Evolutionary conservation across 2,888 invertebrate genomes (phyloP), one percentile per base, ranked within the genome.

Genomic region (Chloromyia formosa): DNA sequence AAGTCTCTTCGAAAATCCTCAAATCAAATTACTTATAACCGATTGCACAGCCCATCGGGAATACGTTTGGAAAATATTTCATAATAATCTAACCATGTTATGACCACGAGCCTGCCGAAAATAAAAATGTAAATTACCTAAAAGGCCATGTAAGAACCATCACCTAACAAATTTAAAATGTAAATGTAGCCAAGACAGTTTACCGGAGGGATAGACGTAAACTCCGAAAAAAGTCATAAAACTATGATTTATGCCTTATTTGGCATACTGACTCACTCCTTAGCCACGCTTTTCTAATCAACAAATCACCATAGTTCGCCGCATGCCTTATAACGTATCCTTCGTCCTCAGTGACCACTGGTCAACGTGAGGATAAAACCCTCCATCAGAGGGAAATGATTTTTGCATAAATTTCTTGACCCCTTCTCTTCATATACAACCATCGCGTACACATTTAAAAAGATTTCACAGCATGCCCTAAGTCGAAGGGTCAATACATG

Each of bases 161-260:
- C 71, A 23, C 42, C 71, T 20, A 66, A 66, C 66, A 66, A 66
- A 66, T 66, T 66, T 42, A n/a, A 35, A 16, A 40, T 66, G n/a
- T 23, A 12, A 40, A 12, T 14, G 14, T 60, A n/a, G 60, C 42
- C 14, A 18, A 16, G 7, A n/a, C n/a, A n/a, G n/a, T n/a, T n/a
- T n/a, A n/a, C n/a, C n/a, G n/a, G 42, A 12, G 40, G 40, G 9
- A 40, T n/a, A 18, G 40, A 14, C 16, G 16, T 16, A 14, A 66
- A 64, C 42, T 35, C 9, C 20, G 14, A 73, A 61, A 72, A 72
- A 42, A 66, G 72, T 20, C 68, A 61, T 74, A 76, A 76, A 74
- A 74, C 74, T 73, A 64, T 76, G 76, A 76, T 76, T 76, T 76
- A 76, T 76, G 69, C 74, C 23, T 73, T 76, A 60, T 74, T 76